Conservation (phyloP, 1,140 invertebrate species). For the Drosophila gunungcola region DNA sequence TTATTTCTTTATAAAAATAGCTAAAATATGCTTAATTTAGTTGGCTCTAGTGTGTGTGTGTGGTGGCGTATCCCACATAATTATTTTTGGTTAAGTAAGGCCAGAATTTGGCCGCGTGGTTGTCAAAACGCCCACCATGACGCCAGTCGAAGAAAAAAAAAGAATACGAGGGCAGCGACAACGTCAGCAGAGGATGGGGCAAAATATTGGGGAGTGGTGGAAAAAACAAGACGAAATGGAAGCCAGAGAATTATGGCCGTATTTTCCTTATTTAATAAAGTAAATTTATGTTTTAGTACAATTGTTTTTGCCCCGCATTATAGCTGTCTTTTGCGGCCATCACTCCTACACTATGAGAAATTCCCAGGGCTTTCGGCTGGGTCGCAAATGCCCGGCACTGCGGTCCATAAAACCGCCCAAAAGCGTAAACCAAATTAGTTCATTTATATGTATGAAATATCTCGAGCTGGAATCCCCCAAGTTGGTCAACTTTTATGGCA, state of each 20-base stretch:
- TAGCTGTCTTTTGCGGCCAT: slow-evolving; percentile 23
- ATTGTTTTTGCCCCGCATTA: slow-evolving; percentile 46
- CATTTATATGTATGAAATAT: slow-evolving; percentile 62
- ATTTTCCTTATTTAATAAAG: slow-evolving; percentile 79
- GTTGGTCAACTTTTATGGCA: slow-evolving; percentile 72
- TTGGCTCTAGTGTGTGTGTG: slow-evolving; percentile 31
- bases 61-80: slow-evolving; percentile 71
- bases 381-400: slow-evolving; percentile 31
- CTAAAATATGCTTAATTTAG: slow-evolving; percentile 83
- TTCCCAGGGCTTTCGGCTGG: slow-evolving; percentile 52
- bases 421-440: slow-evolving; percentile 71
- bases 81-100: slow-evolving; percentile 77
- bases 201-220: slow-evolving; percentile 25
- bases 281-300: slow-evolving; percentile 72
- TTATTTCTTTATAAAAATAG: slow-evolving; percentile 76
- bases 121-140: slow-evolving; percentile 73
- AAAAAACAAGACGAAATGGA: slow-evolving; percentile 59
- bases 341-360: slow-evolving; percentile 70
- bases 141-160: slow-evolving; percentile 50
- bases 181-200: slow-evolving; percentile 36
- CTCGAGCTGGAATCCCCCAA: slow-evolving; percentile 18
- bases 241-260: slow-evolving; percentile 77
- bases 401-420: slow-evolving; percentile 55
- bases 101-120: slow-evolving; percentile 59
- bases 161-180: slow-evolving; percentile 44